Conservation (phyloP, 2,888 invertebrate genomes). For the Mythimna ferrago region DNA sequence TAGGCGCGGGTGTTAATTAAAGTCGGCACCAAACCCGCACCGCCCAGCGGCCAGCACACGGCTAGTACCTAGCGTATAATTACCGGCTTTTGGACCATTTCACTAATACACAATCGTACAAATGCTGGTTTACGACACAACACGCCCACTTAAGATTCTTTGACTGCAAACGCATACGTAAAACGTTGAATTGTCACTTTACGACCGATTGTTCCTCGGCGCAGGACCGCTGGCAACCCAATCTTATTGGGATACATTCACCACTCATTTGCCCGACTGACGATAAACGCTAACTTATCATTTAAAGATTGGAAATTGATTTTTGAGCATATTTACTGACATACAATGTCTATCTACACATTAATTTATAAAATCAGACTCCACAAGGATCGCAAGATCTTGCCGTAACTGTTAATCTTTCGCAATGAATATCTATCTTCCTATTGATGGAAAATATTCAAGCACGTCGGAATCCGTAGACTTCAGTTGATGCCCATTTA, state of each 20-base stretch:
- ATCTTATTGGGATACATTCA: constrained; percentile 72
- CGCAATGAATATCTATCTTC: constrained; percentile 76
- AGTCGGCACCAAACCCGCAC: constrained; percentile 68
- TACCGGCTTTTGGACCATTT: constrained; percentile 75
- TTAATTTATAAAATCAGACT: constrained; percentile 51
- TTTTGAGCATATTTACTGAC: constrained; percentile 33
- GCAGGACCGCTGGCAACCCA: constrained; percentile 59
- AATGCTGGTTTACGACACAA: constrained; percentile 73
- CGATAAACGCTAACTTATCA: constrained; percentile 62
- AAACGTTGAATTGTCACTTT: constrained; percentile 76
- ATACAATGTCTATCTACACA: constrained; percentile 33
- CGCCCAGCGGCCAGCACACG: constrained; percentile 58
- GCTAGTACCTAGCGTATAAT: constrained; percentile 70
- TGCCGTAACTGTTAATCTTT: constrained; percentile 77
- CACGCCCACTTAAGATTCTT: constrained; percentile 66
- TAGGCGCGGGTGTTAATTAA: constrained; percentile 81
- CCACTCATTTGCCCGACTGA: constrained; percentile 54
- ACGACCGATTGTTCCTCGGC: constrained; percentile 76
- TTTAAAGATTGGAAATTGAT: constrained; percentile 44
- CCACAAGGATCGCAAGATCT: constrained; percentile 69
- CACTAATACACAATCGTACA: constrained; percentile 70
- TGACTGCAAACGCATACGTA: constrained; percentile 58
- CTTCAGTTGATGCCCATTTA: constrained; percentile 83
- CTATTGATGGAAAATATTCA: constrained; percentile 77
- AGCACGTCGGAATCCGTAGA: constrained; percentile 76